These are phyloP conservation scores for Pheosia tremula DNA, from an alignment of 2,888 invertebrate species.

Conservation along the genomic window DNA sequence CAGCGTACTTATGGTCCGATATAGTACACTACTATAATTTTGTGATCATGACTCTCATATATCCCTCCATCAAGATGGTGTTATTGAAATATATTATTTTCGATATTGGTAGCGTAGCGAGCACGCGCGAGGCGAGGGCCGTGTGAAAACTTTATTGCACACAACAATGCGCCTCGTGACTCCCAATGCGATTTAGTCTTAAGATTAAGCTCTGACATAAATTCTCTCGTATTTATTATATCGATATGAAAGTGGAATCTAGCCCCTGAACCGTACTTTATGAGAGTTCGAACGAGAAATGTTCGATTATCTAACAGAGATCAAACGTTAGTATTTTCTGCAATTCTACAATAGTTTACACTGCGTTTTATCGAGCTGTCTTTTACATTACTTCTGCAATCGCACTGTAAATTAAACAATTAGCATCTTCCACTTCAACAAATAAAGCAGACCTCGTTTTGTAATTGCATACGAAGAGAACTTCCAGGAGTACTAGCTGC, in stretches of 20 bases:
- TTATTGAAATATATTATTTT: conserved; percentile 63
- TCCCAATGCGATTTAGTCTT: conserved; percentile 68
- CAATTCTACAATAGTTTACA: not conserved
- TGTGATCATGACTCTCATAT: conserved; percentile 32
- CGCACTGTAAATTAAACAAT: conserved; percentile 41
- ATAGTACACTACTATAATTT: conserved; percentile 33
- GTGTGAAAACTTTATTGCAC: conserved; percentile 72
- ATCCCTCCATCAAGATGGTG: conserved; percentile 58
- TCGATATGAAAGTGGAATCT: conserved; percentile 58
- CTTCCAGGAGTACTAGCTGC: conserved; percentile 43
- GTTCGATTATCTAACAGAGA: conserved; percentile 39
- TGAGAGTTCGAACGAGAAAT: conserved; percentile 36
- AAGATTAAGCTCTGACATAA: conserved; percentile 79
- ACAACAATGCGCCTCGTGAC: conserved; percentile 77
- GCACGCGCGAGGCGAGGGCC: conserved; percentile 62
- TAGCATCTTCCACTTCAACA: conserved; percentile 43
- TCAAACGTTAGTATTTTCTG: conserved; percentile 28
- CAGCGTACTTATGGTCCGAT: conserved; percentile 26
- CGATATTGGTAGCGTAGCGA: conserved; percentile 57
- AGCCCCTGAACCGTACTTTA: conserved; percentile 41
- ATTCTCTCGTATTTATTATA: conserved; percentile 76
- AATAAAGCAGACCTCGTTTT: conserved; percentile 50
- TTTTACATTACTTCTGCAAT: conserved; percentile 21
- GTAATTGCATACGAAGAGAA: conserved; percentile 59
- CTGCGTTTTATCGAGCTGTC: not conserved